phyloP scores from a whole-genome alignment of 35 echinoderm and acorn worm species.

The Amphiura filiformis region DNA sequence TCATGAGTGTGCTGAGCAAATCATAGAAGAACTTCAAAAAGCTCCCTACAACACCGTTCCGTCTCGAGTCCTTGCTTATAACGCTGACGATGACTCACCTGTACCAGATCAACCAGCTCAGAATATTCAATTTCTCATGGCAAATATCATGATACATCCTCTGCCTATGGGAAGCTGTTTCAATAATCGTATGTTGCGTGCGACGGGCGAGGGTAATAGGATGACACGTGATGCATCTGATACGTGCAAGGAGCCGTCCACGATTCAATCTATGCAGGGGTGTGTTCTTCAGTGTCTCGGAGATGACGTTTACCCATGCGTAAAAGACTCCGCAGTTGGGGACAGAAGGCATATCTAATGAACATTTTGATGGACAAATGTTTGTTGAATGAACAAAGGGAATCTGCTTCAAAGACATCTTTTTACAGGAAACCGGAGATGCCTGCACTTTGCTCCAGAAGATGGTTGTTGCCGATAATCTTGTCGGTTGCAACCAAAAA shows the following conservation, averaged over 20 bases:
- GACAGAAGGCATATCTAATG: constrained; percentile 9
- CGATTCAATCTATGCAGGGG: background rate
- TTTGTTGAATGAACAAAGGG: constrained; percentile 6
- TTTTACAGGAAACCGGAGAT: constrained; percentile 20
- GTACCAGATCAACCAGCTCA: background rate
- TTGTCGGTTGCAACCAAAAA: background rate
- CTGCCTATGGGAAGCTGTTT: background rate
- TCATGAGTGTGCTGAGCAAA: constrained; percentile 14
- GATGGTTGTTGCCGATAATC: background rate
- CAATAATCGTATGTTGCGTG: background rate
- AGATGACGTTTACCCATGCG: background rate
- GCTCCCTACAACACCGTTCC: constrained; percentile 1
- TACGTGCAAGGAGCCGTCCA: constrained; percentile 5
- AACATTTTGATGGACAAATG: constrained; percentile 24
- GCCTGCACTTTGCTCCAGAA: background rate
- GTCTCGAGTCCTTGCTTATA: background rate
- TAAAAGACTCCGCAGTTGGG: background rate
- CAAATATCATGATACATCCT: background rate
- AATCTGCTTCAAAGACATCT: background rate
- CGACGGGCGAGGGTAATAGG: background rate
- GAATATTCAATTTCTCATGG: background rate
- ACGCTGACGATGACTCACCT: constrained; percentile 10
- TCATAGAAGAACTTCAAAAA: background rate
- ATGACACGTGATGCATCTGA: background rate
- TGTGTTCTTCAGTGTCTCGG: constrained; percentile 10